A percentile compares a stretch with the other conserved stretches of the same genome.
Conservation (phyloP, 2,888 invertebrate genomes). For the Mimumesa dahlbomi region DNA sequence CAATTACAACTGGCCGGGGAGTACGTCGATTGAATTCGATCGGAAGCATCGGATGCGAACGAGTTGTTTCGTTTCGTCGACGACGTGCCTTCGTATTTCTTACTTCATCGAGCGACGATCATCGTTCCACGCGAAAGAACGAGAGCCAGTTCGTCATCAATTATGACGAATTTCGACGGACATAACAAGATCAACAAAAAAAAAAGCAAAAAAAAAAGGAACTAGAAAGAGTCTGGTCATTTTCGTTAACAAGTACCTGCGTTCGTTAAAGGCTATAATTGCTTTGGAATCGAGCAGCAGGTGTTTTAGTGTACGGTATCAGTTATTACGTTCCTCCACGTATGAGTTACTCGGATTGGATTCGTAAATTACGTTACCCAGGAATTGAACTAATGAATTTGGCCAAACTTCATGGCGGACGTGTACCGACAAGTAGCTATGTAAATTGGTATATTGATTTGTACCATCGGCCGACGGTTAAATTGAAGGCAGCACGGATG, state of each 20-base stretch:
- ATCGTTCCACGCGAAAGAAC: not conserved
- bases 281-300: slow-evolving; percentile 10
- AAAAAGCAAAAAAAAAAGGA: no score
- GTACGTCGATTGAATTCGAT: slow-evolving; percentile 33
- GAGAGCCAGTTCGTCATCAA: no score
- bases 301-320: not conserved
- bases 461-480: slow-evolving; percentile 11
- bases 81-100: not conserved
- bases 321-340: slow-evolving; percentile 25
- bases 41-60: slow-evolving; percentile 13
- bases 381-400: slow-evolving; percentile 34
- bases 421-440: slow-evolving; percentile 13
- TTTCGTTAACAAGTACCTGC: no score
- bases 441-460: slow-evolving; percentile 32
- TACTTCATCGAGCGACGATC: not conserved
- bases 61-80: not conserved
- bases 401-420: slow-evolving; percentile 25
- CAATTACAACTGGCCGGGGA: slow-evolving; percentile 40
- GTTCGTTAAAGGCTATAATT: not conserved
- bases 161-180: no score
- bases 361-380: slow-evolving; percentile 36
- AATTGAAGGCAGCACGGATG: slow-evolving; percentile 6
- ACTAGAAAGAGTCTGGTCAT: no score
- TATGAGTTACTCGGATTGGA: slow-evolving; percentile 31
- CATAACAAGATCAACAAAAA: no score